Evolutionary conservation across 2,888 invertebrate species (phyloP).

Genomic region (Petrolisthes manimaculis): DNA sequence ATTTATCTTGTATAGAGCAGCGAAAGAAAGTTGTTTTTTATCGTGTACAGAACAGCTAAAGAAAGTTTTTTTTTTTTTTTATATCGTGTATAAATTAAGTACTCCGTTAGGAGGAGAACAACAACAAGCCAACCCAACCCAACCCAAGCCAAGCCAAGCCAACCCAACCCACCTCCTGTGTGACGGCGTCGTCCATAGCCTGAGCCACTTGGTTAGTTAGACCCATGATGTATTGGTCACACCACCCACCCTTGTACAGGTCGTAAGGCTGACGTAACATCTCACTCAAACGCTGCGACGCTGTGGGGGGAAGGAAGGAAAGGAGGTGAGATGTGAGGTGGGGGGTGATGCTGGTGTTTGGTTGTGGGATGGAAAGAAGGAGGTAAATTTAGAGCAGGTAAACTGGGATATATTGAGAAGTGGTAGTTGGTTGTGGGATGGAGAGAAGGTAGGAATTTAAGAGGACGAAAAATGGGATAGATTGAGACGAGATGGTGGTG

Average conservation of each 20-base stretch:
- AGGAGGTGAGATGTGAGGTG: background rate
- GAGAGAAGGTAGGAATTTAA: background rate
- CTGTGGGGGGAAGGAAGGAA: conserved; percentile 67
- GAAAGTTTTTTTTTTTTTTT: too few relatives aligned
- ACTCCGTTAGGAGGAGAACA: background rate
- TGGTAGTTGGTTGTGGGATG: too few relatives aligned
- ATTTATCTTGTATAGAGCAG: too few relatives aligned
- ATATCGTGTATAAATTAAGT: background rate
- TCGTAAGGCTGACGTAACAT: conserved; percentile 72
- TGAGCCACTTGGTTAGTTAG: conserved; percentile 71
- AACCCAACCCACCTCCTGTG: conserved; percentile 65
- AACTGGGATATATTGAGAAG: too few relatives aligned
- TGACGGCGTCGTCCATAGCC: conserved; percentile 66
- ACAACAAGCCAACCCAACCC: background rate
- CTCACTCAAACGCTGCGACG: conserved; percentile 71
- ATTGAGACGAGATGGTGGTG: background rate
- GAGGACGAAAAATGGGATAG: background rate
- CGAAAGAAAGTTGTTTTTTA: too few relatives aligned
- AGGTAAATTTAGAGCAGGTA: background rate
- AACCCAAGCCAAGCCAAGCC: background rate
- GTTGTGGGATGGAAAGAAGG: background rate
- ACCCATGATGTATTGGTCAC: conserved; percentile 72
- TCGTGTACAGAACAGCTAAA: too few relatives aligned
- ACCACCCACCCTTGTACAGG: conserved; percentile 72
- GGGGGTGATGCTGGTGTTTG: background rate